Conservation (phyloP, 53 echinoderm and acorn worm genomes). For the Patiria pectinifera region DNA sequence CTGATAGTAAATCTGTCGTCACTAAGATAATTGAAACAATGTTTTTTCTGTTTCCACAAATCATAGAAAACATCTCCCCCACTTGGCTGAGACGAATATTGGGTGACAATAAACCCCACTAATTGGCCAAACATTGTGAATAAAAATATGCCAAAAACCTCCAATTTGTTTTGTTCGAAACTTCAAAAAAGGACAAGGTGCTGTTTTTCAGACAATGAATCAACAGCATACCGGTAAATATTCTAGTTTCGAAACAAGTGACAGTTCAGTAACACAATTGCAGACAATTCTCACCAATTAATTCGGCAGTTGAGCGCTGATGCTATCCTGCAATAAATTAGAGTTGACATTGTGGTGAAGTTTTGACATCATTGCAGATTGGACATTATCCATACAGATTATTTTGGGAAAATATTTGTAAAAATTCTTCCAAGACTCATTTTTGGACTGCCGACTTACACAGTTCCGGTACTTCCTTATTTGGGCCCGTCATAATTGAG, state of each 20-base stretch:
- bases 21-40: constrained; percentile 34
- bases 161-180: not conserved
- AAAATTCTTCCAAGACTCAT: no score
- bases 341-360: no score
- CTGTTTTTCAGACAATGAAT: not conserved
- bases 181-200: not conserved
- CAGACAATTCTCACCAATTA: not conserved
- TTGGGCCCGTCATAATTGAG: no score
- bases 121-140: constrained; percentile 34
- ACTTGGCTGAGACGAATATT: not conserved
- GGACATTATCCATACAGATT: no score
- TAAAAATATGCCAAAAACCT: not conserved
- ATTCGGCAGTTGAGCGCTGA: no score
- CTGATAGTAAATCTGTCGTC: constrained; percentile 42
- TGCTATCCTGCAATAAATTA: no score
- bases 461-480: no score
- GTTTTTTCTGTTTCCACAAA: constrained; percentile 21
- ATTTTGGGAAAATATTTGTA: no score
- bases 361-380: no score
- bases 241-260: constrained; percentile 20
- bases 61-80: not conserved
- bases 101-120: not conserved
- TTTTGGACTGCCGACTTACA: no score
- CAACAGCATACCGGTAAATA: not conserved
- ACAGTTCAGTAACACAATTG: not conserved